Conservation (phyloP, 2,888 invertebrate genomes). For the Rhagophthalmus giganteus region DNA sequence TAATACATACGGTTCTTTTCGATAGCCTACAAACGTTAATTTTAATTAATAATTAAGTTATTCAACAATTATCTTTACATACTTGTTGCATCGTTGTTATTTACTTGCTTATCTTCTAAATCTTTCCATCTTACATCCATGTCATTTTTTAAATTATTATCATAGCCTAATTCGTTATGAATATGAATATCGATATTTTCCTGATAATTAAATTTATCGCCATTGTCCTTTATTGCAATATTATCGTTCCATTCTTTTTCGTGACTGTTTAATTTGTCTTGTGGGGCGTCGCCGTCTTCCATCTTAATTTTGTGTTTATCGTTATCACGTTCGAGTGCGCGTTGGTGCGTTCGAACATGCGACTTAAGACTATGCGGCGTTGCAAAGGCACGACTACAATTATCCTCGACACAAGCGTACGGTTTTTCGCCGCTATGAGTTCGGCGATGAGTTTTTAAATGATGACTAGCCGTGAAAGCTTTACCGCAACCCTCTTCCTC, state of each 20-base stretch:
- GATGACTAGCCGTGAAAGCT: conserved; percentile 92
- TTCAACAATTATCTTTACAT: too few species aligned
- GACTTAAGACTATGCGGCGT: conserved; percentile 83
- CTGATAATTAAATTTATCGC: conserved; percentile 12
- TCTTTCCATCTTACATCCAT: conserved; percentile 25
- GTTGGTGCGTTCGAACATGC: conserved; percentile 74
- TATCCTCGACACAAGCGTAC: conserved; percentile 69
- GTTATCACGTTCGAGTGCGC: conserved; percentile 10
- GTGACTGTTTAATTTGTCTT: conserved; percentile 1
- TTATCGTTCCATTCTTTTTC: conserved; percentile 15
- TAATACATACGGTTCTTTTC: conserved; percentile 1
- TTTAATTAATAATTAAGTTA: too few species aligned
- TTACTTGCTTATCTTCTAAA: conserved; percentile 6
- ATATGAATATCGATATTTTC: conserved; percentile 30
- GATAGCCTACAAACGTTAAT: conserved; percentile 1
- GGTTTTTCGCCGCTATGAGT: conserved; percentile 80
- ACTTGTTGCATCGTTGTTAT: conserved; percentile 1
- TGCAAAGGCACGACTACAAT: conserved; percentile 78
- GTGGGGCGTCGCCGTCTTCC: conserved; percentile 9
- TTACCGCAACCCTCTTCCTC: conserved; percentile 83
- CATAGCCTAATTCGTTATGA: conserved; percentile 26
- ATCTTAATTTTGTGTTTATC: conserved; percentile 11
- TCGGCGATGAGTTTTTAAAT: conserved; percentile 86
- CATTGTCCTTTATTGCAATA: conserved; percentile 23
- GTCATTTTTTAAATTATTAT: conserved; percentile 5